Evolutionary conservation across 2,113 vertebrate genomes (phyloP).

Genomic region (Oncorhynchus kisutch): DNA sequence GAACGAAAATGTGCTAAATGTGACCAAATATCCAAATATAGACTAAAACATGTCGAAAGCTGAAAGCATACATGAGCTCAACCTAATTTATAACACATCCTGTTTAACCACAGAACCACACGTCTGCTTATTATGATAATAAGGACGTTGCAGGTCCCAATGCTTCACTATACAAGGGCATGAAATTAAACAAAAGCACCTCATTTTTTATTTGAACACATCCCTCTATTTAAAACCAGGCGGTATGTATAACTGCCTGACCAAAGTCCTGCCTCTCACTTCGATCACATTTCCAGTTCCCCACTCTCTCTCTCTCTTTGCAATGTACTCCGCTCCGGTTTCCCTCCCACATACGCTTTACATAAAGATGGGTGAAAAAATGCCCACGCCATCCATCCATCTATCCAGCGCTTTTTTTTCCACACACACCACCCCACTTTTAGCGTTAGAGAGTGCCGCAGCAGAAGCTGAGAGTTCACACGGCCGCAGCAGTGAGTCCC

Average conservation of each 20-base stretch:
- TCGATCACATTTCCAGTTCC: conserved; percentile 40
- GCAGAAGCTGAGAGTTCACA: conserved; percentile 34
- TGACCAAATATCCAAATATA: neutral
- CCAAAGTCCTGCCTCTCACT: conserved; percentile 38
- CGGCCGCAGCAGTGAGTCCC: conserved; percentile 32
- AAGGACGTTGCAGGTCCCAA: neutral
- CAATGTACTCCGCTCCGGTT: conserved; percentile 30
- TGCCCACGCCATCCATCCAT: conserved; percentile 51
- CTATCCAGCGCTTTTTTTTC: neutral
- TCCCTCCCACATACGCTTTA: conserved; percentile 64
- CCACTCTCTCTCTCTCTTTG: conserved; percentile 16
- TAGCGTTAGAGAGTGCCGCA: conserved; percentile 17
- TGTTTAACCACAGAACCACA: neutral
- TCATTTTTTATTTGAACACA: neutral
- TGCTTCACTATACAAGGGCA: neutral
- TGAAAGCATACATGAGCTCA: neutral
- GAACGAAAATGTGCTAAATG: conserved; percentile 1
- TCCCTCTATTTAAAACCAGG: neutral
- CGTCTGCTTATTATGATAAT: neutral
- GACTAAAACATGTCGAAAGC: neutral
- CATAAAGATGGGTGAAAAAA: conserved; percentile 60
- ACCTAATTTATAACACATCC: neutral
- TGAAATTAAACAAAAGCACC: neutral
- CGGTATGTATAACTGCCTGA: neutral
- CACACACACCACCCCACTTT: conserved; percentile 1